These are phyloP conservation scores for Sterrhoptilus dennistouni DNA, from an alignment of 2,113 vertebrate genomes.

Conservation along the genomic window DNA sequence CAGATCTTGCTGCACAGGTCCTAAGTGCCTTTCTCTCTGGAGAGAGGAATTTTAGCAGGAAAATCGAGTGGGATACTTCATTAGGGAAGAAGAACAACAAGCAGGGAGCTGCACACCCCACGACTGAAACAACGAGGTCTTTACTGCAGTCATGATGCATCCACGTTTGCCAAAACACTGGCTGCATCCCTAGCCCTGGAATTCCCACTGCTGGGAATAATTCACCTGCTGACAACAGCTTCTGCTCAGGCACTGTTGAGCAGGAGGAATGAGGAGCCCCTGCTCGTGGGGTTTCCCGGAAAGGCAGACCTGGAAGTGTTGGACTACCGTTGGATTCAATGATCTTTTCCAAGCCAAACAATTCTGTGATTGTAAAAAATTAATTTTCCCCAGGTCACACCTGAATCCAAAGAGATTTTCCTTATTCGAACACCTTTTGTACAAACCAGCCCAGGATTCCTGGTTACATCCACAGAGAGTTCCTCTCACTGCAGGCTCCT, in stretches of 20 bases:
- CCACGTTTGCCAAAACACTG: background rate
- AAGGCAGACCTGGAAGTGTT: background rate
- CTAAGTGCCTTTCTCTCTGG: background rate
- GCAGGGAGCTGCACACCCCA: background rate
- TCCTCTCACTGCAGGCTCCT: background rate
- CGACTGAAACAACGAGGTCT: rapidly evolving
- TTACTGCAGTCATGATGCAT: background rate
- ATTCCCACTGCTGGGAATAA: background rate
- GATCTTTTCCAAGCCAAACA: background rate
- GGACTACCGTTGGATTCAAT: background rate
- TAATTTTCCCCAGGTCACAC: background rate
- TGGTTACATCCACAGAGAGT: background rate
- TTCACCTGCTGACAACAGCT: background rate
- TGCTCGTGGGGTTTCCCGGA: background rate
- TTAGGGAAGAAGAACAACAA: background rate
- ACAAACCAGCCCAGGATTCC: background rate
- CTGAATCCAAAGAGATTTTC: background rate
- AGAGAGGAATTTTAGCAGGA: background rate
- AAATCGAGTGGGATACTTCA: background rate
- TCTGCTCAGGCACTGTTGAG: background rate
- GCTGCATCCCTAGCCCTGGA: background rate
- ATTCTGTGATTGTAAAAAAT: background rate
- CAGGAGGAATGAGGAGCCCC: background rate
- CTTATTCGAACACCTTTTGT: background rate
- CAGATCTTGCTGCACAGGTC: background rate